phyloP scores from a whole-genome alignment of 2,797 vertebrate species.

The Furcifer pardalis region DNA sequence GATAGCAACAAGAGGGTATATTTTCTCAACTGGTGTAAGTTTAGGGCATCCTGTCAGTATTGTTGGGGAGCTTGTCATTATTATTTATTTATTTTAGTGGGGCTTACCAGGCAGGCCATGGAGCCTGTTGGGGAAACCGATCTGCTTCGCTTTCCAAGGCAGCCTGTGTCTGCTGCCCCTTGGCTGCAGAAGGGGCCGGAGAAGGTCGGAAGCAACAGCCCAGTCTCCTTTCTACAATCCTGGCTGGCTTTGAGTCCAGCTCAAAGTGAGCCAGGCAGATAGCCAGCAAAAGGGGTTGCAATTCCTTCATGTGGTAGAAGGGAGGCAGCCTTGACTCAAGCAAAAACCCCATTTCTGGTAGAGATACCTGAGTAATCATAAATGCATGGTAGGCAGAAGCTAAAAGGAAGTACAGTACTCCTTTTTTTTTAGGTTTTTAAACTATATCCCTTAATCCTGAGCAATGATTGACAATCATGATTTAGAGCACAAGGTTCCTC shows the following conservation, averaged over 20 bases:
- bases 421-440: slow-evolving; percentile 97
- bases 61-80: background rate
- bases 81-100: too few species aligned
- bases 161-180: background rate
- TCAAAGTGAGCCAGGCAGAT: slow-evolving; percentile 55
- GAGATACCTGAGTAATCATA: slow-evolving; percentile 71
- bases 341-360: slow-evolving; percentile 84
- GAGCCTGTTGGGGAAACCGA: background rate
- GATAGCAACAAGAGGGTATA: too few species aligned
- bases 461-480: slow-evolving; percentile 99
- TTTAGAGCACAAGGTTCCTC: slow-evolving; percentile 99
- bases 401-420: slow-evolving; percentile 95
- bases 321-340: slow-evolving; percentile 99
- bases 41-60: too few species aligned
- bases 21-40: too few species aligned
- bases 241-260: slow-evolving; percentile 59
- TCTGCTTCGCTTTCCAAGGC: background rate
- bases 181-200: background rate
- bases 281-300: slow-evolving; percentile 71
- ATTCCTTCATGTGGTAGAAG: slow-evolving; percentile 78
- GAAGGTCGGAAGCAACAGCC: slow-evolving; percentile 62
- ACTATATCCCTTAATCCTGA: slow-evolving; percentile 99
- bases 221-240: slow-evolving; percentile 27
- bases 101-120: too few species aligned
- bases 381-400: slow-evolving; percentile 95